Evolutionary conservation across 2,113 vertebrate species (phyloP).

Genomic region (Seriola rivoliana): DNA sequence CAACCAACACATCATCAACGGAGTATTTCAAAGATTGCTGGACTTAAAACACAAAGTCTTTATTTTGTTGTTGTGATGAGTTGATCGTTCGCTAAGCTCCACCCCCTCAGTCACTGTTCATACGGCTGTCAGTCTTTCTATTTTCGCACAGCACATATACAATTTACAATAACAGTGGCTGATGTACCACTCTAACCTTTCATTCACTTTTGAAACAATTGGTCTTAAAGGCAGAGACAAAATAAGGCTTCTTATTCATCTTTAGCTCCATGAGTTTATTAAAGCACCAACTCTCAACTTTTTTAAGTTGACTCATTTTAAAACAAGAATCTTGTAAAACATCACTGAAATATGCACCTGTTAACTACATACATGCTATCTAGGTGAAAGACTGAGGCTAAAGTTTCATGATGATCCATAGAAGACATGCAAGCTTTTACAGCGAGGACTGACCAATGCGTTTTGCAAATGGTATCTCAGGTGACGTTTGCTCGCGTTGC

Average conservation of each 20-base stretch:
- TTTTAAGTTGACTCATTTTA: not conserved
- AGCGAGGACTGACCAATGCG: not conserved
- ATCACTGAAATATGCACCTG: not conserved
- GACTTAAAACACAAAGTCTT: conserved; percentile 37
- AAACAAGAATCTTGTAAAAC: not conserved
- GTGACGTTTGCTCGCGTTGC: not conserved
- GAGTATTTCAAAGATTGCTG: conserved; percentile 45
- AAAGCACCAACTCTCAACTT: not conserved
- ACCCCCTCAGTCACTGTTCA: not conserved
- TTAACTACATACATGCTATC: not conserved
- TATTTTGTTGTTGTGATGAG: conserved; percentile 54
- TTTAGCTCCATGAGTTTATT: not conserved
- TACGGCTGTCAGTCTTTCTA: not conserved
- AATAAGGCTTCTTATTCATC: not conserved
- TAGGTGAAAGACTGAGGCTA: not conserved
- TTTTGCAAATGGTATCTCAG: not conserved
- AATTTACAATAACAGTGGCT: not conserved
- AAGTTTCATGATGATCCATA: not conserved
- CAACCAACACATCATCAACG: not conserved
- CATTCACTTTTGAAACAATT: not conserved
- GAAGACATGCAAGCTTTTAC: not conserved
- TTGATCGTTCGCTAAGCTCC: conserved; percentile 35
- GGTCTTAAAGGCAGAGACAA: not conserved
- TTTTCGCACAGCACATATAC: not conserved
- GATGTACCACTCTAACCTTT: not conserved